Evolutionary conservation across 2,113 vertebrate species (phyloP).

Genomic region (Chaetodon trifascialis): DNA sequence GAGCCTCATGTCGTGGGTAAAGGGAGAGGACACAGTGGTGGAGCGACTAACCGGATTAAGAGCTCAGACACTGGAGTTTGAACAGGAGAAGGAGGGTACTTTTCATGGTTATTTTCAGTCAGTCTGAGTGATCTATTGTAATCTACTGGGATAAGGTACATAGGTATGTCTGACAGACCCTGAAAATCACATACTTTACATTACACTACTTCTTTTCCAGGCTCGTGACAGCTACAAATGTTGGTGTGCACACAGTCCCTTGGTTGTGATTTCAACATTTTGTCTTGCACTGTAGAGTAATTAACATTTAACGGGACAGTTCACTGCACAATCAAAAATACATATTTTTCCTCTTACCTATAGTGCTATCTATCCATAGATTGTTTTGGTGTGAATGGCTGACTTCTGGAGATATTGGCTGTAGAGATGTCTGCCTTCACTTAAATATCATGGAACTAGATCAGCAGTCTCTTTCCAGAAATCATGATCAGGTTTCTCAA

Average conservation of each 20-base stretch:
- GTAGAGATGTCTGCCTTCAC: too few relatives aligned
- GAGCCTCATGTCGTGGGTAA: constrained; percentile 53
- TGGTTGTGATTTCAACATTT: neutral
- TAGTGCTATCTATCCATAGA: too few relatives aligned
- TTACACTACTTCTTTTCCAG: too few relatives aligned
- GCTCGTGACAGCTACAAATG: neutral
- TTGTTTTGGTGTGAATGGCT: too few relatives aligned
- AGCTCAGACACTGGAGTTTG: constrained; percentile 67
- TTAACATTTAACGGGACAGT: neutral
- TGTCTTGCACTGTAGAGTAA: neutral
- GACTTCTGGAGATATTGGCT: too few relatives aligned
- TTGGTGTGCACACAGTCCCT: neutral
- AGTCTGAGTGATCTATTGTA: constrained; percentile 48
- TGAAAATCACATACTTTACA: too few relatives aligned
- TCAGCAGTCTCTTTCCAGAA: too few relatives aligned
- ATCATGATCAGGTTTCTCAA: too few relatives aligned
- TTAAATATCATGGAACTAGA: too few relatives aligned
- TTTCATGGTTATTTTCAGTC: constrained; percentile 51
- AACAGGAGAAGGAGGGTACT: constrained; percentile 35
- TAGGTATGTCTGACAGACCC: too few relatives aligned
- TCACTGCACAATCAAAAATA: too few relatives aligned
- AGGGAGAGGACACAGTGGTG: constrained; percentile 56
- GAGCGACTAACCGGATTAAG: constrained; percentile 70
- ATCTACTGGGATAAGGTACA: constrained; percentile 27
- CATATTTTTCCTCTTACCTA: too few relatives aligned